Evolutionary conservation across 1,140 invertebrate species (phyloP).

Genomic region (Conus betulinus): DNA sequence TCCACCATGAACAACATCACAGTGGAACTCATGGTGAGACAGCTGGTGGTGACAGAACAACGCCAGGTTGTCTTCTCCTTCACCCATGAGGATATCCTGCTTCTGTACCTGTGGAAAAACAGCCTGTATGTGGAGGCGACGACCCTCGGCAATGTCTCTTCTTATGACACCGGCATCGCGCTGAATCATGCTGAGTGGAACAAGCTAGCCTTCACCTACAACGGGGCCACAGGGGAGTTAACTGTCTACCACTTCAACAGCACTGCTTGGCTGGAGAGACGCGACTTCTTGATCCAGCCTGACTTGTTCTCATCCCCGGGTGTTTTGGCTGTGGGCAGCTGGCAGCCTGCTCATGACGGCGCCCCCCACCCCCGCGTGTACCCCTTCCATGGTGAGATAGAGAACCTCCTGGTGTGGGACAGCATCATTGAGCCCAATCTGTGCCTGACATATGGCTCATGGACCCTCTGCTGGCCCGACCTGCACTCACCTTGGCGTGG

Average conservation of each 20-base stretch:
- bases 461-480: conserved; percentile 41
- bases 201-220: conserved; percentile 55
- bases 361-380: conserved; percentile 18
- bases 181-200: conserved; percentile 53
- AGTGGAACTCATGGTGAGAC: conserved; percentile 51
- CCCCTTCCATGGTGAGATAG: conserved; percentile 49
- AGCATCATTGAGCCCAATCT: conserved; percentile 48
- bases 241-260: conserved; percentile 55
- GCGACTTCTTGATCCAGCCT: conserved; percentile 29
- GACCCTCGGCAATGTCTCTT: neutral
- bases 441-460: conserved; percentile 50
- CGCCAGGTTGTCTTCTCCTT: conserved; percentile 54
- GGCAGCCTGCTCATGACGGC: conserved; percentile 49
- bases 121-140: conserved; percentile 37
- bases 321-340: conserved; percentile 50
- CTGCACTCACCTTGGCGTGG: conserved; percentile 50
- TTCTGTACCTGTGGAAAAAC: conserved; percentile 36
- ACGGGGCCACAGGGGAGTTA: conserved; percentile 40
- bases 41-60: conserved; percentile 31
- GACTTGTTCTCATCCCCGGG: conserved; percentile 47
- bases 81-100: conserved; percentile 44
- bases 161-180: conserved; percentile 30
- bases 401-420: conserved; percentile 56
- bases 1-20: conserved; percentile 39
- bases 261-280: conserved; percentile 41